Base-by-base conservation (phyloP, 2,888 invertebrate species). In the Tachina fera region DNA sequence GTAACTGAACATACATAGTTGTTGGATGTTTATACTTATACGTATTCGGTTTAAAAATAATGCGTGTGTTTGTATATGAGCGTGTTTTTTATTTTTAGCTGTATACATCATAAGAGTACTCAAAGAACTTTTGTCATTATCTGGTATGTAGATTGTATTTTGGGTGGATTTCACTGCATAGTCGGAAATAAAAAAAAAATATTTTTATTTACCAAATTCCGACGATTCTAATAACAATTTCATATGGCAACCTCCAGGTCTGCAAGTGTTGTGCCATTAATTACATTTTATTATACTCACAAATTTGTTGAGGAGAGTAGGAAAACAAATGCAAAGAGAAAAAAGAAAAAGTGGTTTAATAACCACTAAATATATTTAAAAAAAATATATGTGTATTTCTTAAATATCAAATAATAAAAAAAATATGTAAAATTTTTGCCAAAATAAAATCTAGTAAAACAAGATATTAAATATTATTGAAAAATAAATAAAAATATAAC, bases 381-480 rank as follows among this genome's bases (percentile, higher is more conserved):
- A n/a, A 77, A 82, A 74, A n/a, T 65, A 22, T 65, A 10, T 71
- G 19, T 71, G n/a, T 61, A 5, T 58, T 53, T 65, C 51, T 43
- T 71, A 74, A 56, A 60, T 56, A 67, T 58, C 14, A 75, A 51
- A 68, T 10, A 22, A 65, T 41, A 76, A 76, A 84, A 60, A 41
- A 31, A 31, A 22, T 31, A 31, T 31, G 43, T 72, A 49, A 61
- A n/a, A 49, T 58, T n/a, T 72, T 83, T 63, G 56, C 79, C 60
- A 51, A 75, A 79, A 81, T 51, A 43, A 83, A 79, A 86, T 70
- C 67, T 60, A 71, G 80, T 79, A 83, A 86, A 77, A 83, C 79
- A 76, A 80, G 80, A 74, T 63, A 71, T 78, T 31, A 74, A 74
- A 74, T 60, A 60, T 31, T 47, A 58, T 14, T 41, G 13, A 75